Evolutionary conservation across 2,888 invertebrate species (phyloP).

Genomic region (Drosophila mulleri): DNA sequence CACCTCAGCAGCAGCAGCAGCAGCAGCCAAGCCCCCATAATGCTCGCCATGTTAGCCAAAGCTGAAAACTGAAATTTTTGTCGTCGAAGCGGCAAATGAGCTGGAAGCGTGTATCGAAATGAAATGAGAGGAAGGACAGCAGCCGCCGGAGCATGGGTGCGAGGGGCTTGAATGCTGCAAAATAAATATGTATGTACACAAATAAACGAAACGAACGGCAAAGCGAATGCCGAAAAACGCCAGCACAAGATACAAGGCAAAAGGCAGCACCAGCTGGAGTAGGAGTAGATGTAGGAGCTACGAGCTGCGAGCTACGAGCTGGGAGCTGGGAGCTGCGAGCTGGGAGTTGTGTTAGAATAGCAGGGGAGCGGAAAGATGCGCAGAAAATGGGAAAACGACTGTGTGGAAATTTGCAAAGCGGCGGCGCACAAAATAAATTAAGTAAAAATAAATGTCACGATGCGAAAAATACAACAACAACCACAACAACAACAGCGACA

Average conservation of each 20-base stretch:
- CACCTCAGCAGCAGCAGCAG: constrained; percentile 33
- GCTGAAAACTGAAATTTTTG: constrained; percentile 75
- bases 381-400: constrained; percentile 52
- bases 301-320: background rate
- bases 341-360: background rate
- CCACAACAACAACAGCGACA: constrained; percentile 1
- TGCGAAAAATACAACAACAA: constrained; percentile 47
- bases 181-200: constrained; percentile 75
- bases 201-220: constrained; percentile 55
- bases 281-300: background rate
- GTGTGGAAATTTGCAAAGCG: constrained; percentile 70
- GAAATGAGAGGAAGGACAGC: constrained; percentile 13
- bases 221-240: constrained; percentile 55
- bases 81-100: constrained; percentile 80
- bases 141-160: background rate
- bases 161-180: constrained; percentile 54
- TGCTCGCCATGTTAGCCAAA: constrained; percentile 48
- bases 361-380: constrained; percentile 35
- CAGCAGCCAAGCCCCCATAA: constrained; percentile 5
- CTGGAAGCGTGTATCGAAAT: constrained; percentile 69
- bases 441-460: constrained; percentile 81
- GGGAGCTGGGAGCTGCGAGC: background rate
- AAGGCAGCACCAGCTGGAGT: constrained; percentile 9
- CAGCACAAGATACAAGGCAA: constrained; percentile 28
- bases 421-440: constrained; percentile 80